Base-by-base conservation (phyloP, 2,797 vertebrate species). In the Mormyrus hasselquistii region DNA sequence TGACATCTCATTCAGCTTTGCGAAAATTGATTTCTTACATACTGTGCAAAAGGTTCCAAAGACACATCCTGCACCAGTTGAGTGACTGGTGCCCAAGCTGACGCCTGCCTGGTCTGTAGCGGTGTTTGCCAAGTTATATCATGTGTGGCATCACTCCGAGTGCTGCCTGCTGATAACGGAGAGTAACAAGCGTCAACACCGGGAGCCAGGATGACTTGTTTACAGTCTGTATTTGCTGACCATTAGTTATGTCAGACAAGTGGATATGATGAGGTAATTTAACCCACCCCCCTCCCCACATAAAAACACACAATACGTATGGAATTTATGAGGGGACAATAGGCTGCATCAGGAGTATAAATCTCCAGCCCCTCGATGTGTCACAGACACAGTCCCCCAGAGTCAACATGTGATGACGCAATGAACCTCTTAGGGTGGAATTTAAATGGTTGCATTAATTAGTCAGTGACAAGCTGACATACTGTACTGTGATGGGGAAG, bases 241-340 rank as follows among this genome's bases (percentile, higher is more conserved):
- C 34, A 59, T 87, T 87, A 53, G 52, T 87, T 59, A 52, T 59
- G 52, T 87, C 34, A 59, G 29, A 59, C 53, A 59, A 87, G 86
- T 34, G 53, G 86, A 19, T 55, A 57, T 57, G 53, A 57, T 87
- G 86, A 87, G 86, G 86, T 7, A 87, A 34, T 59, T 87, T 87
- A n/a, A 41, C 84, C 79, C 10, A 0, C 25, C 73, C 73, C 76
- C 41, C 38, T 19, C 38, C 34, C 38, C 41, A 82, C 41, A 82
- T 47, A 82, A n/a, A 82, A 16, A 84, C 47, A 49, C 69, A 34
- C 84, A 59, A 41, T 44, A 87, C 41, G 29, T n/a, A 53, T 57
- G 52, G 86, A 87, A 87, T 87, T 87, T 87, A 41, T 57, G 86
- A 41, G 34, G 53, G 53, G 53, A 52, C 29, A 59, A 87, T 38